phyloP scores from a whole-genome alignment of 2,797 vertebrate species.

The Dryobates pubescens region DNA sequence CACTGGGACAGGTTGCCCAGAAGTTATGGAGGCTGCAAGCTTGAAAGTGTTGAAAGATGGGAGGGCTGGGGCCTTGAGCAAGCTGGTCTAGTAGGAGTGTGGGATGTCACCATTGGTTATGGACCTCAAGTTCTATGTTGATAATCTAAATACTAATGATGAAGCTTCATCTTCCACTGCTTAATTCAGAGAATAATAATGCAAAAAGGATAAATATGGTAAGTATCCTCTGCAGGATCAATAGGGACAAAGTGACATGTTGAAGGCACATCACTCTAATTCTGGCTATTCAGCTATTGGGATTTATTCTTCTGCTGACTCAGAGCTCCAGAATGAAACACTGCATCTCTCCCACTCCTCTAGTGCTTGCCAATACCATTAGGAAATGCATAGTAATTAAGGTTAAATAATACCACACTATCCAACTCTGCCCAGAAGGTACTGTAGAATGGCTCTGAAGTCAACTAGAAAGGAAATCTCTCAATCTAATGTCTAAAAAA shows the following conservation, averaged over 20 bases:
- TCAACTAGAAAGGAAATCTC: background rate
- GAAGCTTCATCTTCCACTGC: background rate
- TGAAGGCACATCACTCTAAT: background rate
- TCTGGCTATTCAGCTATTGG: background rate
- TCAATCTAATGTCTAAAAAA: background rate
- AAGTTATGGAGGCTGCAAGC: no score
- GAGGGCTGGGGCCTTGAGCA: no score
- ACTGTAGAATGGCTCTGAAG: background rate
- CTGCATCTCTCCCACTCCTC: background rate
- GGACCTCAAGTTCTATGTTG: background rate
- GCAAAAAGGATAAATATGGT: background rate
- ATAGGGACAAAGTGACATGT: slow-evolving; percentile 4
- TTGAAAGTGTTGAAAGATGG: no score
- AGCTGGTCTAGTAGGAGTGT: no score
- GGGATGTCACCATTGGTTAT: background rate
- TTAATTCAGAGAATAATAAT: background rate
- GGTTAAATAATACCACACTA: background rate
- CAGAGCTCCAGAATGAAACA: slow-evolving; percentile 5
- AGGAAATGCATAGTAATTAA: slow-evolving; percentile 30
- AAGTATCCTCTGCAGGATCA: background rate
- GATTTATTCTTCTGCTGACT: slow-evolving; percentile 37
- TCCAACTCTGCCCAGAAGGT: slow-evolving; percentile 1
- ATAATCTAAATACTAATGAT: background rate
- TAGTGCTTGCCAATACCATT: slow-evolving; percentile 7
- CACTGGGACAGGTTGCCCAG: no score